Base-by-base conservation (phyloP, 2,888 invertebrate genomes). In the Chrysolina americana region DNA sequence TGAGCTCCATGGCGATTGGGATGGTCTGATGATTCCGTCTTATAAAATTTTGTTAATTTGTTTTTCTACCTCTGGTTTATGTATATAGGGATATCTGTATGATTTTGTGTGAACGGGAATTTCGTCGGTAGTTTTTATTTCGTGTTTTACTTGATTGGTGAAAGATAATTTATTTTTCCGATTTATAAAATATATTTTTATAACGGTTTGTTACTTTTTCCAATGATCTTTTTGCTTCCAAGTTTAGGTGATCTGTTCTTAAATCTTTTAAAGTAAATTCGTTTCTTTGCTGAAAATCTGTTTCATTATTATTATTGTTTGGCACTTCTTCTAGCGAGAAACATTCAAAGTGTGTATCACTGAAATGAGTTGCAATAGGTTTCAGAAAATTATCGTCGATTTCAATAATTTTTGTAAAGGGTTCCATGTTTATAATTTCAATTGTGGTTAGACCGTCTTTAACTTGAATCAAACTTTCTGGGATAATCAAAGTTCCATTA, bases 61-160 rank as follows among this genome's bases (percentile, higher is more conserved):
- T n/a, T n/a, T n/a, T n/a, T n/a, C n/a, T n/a, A n/a, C n/a, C n/a
- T n/a, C n/a, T n/a, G n/a, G n/a, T n/a, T 28, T 28, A 28, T 28
- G 28, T 28, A 28, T 28, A 5, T 28, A 28, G 28, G 28, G 65
- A 47, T 65, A 73, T 23, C 70, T 41, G 19, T 73, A 70, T 23
- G 69, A 73, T 70, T 65, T 65, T 13, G 50, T 62, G 23, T 71
- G 50, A 47, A 68, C 66, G 62, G 66, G 70, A n/a, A 48, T n/a
- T 44, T 79, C 70, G 23, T 66, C 71, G 21, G 21, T 65, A 41
- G 70, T 77, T 50, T 71, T 77, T 28, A 74, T 73, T 23, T 79
- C 56, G 47, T 77, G 74, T 66, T 78, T 64, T 15, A 75, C 65
- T 68, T 19, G 17, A 17, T 65, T 68, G 1, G 71, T 74, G 21